These are phyloP conservation scores for Actenoides hombroni DNA, from an alignment of 2,113 vertebrate genomes.

Conservation along the genomic window DNA sequence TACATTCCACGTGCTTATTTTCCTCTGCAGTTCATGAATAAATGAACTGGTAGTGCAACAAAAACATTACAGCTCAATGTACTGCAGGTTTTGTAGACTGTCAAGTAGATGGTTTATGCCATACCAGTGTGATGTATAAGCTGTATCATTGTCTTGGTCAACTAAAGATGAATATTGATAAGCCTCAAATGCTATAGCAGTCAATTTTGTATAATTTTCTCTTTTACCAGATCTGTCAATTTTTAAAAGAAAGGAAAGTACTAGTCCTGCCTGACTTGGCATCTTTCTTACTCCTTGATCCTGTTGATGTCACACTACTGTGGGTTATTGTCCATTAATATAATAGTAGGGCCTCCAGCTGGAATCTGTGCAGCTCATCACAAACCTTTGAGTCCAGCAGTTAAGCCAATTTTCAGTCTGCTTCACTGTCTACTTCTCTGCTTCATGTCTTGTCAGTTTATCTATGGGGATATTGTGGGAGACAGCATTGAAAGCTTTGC, in stretches of 20 bases:
- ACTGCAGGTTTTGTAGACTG: not conserved
- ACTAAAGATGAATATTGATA: not conserved
- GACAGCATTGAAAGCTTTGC: not conserved
- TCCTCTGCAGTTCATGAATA: constrained; percentile 62
- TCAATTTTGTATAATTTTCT: not conserved
- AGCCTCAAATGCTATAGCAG: not conserved
- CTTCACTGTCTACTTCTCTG: not conserved
- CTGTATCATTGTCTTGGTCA: not conserved
- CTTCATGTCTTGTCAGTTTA: not conserved
- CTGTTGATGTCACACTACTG: not conserved
- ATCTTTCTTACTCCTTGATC: not conserved
- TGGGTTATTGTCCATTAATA: not conserved
- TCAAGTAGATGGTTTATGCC: not conserved
- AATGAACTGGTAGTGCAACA: constrained; percentile 44
- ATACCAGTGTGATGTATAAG: not conserved
- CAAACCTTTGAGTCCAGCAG: not conserved
- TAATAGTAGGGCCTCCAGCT: not conserved
- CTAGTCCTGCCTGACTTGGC: not conserved
- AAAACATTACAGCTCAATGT: not conserved
- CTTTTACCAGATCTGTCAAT: not conserved
- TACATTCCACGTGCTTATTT: constrained; percentile 56
- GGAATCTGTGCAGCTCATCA: not conserved
- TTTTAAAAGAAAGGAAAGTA: not conserved
- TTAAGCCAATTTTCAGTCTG: not conserved
- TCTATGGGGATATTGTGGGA: not conserved